Evolutionary conservation across 1,140 invertebrate species (phyloP), one percentile per base, ranked within the genome.

Genomic region (Eueides isabella): DNA sequence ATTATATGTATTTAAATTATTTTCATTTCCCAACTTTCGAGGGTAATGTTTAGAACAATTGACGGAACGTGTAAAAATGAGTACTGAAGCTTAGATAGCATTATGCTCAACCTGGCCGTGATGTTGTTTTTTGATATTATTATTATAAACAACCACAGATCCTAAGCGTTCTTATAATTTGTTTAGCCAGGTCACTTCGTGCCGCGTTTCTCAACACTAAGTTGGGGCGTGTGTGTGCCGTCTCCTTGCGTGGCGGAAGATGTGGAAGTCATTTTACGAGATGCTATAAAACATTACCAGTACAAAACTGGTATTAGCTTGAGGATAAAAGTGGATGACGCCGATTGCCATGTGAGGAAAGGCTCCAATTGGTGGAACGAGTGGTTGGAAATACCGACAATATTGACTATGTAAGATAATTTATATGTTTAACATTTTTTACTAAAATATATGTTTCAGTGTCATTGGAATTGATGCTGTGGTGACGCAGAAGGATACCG

Each of bases 171-270:
- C 71, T 79, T 69, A 82, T 90, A 77, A 80, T 88, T 88, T 74
- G 89, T 92, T 90, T 86, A 96, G 96, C 94, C 95, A 77, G 95
- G 94, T 86, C 95, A 96, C 90, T 96, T 96, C 86, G 92, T 96
- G 84, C 95, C 96, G 69, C 94, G 94, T 81, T 96, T 96, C 84
- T 95, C 95, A 9, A 95, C 95, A 61, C 85, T 95, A 48, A 95
- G 95, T 74, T 96, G 96, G 96, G 96, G 95, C 9, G 79, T 96
- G 6, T 96, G 96, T 77, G 87, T 96, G 44, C 96, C 96, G 0
- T 91, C 94, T 12, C 92, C 94, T 1, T 96, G 96, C 83, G 92
- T 93, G 4, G 91, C 94, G 3, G 80, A 93, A 19, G 95, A 96
- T 75, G 95, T 95, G 0, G 92, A 95, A 75, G 85, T 88, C 66